These are phyloP conservation scores for Drosophila ananassae DNA, from an alignment of 1,140 invertebrate genomes.

Conservation along the genomic window DNA sequence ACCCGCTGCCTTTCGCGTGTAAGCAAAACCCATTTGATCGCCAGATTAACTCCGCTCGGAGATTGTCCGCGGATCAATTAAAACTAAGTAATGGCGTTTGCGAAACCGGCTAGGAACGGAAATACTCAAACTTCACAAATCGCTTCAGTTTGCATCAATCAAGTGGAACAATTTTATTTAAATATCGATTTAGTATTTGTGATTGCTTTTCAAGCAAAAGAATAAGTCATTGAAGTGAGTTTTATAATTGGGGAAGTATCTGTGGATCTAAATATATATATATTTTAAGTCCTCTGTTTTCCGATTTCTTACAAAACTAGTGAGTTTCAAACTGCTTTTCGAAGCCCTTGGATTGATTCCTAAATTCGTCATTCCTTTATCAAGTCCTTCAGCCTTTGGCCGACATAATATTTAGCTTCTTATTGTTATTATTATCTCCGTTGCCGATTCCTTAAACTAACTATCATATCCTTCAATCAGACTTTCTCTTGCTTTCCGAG, in stretches of 20 bases:
- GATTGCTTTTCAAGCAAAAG: conserved; percentile 2
- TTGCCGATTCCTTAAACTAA: conserved; percentile 24
- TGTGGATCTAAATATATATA: conserved; percentile 37
- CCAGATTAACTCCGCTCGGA: conserved; percentile 51
- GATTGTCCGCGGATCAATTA: conserved; percentile 60
- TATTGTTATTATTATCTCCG: conserved; percentile 26
- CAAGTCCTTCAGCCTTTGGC: conserved; percentile 16
- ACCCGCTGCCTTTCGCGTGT: conserved; percentile 56
- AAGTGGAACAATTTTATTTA: conserved; percentile 42
- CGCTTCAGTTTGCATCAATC: conserved; percentile 36
- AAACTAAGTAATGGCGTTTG: conserved; percentile 46
- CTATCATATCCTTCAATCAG: conserved; percentile 49
- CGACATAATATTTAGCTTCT: neutral
- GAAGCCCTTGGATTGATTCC: conserved; percentile 14
- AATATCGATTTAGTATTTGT: conserved; percentile 33
- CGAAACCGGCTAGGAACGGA: conserved; percentile 63
- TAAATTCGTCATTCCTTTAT: conserved; percentile 55
- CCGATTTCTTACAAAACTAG: conserved; percentile 29
- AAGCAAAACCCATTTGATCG: conserved; percentile 64
- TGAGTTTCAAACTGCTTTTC: conserved; percentile 16
- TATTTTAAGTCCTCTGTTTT: conserved; percentile 37
- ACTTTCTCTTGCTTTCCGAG: conserved; percentile 66
- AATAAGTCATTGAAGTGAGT: conserved; percentile 14
- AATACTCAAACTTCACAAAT: conserved; percentile 39
- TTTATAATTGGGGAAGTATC: conserved; percentile 10